These are phyloP conservation scores for Cetonia aurata DNA, from an alignment of 2,888 invertebrate species.

Conservation along the genomic window DNA sequence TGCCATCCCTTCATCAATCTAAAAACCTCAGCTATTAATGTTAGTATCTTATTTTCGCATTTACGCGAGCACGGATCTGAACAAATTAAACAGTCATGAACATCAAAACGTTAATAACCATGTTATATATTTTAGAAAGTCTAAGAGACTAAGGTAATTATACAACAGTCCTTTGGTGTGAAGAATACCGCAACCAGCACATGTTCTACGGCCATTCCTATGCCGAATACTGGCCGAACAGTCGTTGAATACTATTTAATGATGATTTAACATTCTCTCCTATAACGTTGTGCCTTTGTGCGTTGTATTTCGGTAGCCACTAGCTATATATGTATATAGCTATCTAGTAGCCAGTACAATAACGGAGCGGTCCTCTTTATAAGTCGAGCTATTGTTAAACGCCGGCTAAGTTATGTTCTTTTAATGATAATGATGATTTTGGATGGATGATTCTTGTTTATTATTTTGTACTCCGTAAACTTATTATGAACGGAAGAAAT, in stretches of 20 bases:
- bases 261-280: conserved; percentile 45
- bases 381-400: conserved; percentile 43
- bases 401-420: conserved; percentile 33
- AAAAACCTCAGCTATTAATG: no score
- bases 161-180: conserved; percentile 17
- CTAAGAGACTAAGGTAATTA: conserved; percentile 18
- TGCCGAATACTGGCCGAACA: conserved; percentile 47
- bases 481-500: conserved; percentile 21
- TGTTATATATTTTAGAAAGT: conserved; percentile 36
- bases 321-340: no score
- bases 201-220: conserved; percentile 53
- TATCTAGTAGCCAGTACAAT: conserved; percentile 31
- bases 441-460: conserved; percentile 34
- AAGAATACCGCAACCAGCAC: conserved; percentile 49
- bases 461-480: neutral
- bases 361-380: conserved; percentile 40
- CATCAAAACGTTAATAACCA: neutral
- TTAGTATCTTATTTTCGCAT: no score
- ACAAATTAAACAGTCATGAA: conserved; percentile 10
- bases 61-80: neutral
- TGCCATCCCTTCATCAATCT: neutral
- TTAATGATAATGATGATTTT: conserved; percentile 40
- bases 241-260: conserved; percentile 48
- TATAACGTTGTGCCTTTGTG: conserved; percentile 46
- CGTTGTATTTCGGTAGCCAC: conserved; percentile 42